These are phyloP conservation scores for Berghia stephanieae DNA, from an alignment of 1,140 invertebrate genomes.

Conservation along the genomic window DNA sequence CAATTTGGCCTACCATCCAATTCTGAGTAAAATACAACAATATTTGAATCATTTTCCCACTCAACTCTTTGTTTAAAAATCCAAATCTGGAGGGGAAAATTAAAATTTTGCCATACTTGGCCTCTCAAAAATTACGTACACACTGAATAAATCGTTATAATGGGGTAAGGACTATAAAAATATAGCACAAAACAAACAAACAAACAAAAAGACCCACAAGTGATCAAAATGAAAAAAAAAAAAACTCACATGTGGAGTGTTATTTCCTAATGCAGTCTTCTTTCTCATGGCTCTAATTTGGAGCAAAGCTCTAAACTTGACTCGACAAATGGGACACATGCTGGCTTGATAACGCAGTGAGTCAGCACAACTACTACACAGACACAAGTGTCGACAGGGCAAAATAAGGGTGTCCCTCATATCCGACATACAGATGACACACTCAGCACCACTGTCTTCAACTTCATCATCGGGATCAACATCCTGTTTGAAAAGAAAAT, in stretches of 20 bases:
- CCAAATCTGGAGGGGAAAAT: no score
- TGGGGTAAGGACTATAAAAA: no score
- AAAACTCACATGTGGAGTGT: conserved; percentile 23
- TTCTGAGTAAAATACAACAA: no score
- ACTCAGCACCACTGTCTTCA: conserved; percentile 97
- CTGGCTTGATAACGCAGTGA: conserved; percentile 96
- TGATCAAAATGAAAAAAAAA: conserved; percentile 3
- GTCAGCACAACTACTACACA: conserved; percentile 97
- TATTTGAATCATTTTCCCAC: no score
- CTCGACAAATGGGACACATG: conserved; percentile 98
- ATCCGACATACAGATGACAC: conserved; percentile 99
- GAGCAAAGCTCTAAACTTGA: conserved; percentile 94
- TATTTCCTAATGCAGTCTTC: conserved; percentile 58
- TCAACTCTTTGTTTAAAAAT: no score
- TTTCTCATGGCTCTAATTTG: conserved; percentile 95
- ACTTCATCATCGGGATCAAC: conserved; percentile 77
- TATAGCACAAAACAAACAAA: no score
- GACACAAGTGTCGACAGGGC: conserved; percentile 96
- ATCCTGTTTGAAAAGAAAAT: no score
- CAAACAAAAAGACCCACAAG: no score
- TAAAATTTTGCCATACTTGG: no score
- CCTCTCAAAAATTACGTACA: no score
- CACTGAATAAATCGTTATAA: no score
- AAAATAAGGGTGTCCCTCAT: conserved; percentile 96
- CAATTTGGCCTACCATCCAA: no score